Base-by-base conservation (phyloP, 1,140 invertebrate genomes). In the Halictus rubicundus region DNA sequence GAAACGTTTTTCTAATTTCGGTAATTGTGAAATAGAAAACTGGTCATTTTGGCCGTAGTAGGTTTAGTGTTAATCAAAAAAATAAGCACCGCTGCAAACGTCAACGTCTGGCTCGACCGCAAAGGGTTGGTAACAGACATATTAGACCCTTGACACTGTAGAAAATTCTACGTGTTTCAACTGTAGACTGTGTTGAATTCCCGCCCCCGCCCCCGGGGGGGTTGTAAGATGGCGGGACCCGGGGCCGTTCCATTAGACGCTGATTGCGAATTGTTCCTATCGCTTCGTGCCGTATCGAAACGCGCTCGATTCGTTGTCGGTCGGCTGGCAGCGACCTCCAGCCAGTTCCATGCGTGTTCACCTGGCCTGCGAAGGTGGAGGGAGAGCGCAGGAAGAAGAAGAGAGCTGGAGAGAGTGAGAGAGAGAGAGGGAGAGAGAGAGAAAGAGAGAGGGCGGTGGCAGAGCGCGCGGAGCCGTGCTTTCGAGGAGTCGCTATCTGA, bases 401-500 rank as follows among this genome's bases (percentile, higher is more conserved):
- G 19, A 23, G 27, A 73, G 27, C 19, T 39, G 19, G 25, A 25
- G 19, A 21, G 12, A 16, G 32, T 49, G 0, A 10, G 59, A 12
- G 12, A 68, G 23, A 46, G 39, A 9, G 37, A 49, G 0, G 27
- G 61, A 39, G 19, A 64, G 61, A 54, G 27, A 23, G 14, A 6
- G 25, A n/a, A n/a, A 5, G 25, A 32, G 68, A 10, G 25, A 14
- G 16, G 25, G 60, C 60, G 14, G 60, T 5, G 25, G 59, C 12
- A 23, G 59, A 32, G 5, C 42, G 42, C n/a, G 46, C 54, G 19
- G 49, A 52, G 16, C 37, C 49, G 23, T n/a, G 37, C 64, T 61
- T 72, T 65, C 59, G 65, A 54, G 61, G 32, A 80, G 74, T 61
- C 61, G 37, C 77, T 87, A 87, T 87, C 85, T 79, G 59, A 70